Evolutionary conservation across 1,140 invertebrate genomes (phyloP).

Genomic region (Camponotus floridanus): DNA sequence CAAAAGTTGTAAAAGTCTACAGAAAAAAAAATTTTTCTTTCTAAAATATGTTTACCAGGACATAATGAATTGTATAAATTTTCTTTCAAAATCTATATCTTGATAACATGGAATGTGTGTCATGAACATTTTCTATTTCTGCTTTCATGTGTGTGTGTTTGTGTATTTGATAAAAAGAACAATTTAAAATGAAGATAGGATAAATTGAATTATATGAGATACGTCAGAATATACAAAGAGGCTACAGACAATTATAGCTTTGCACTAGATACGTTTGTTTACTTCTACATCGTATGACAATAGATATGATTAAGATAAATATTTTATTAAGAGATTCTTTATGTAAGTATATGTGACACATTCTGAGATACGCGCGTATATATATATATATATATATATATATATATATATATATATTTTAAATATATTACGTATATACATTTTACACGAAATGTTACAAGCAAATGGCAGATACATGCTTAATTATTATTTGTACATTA

Average conservation of each 20-base stretch:
- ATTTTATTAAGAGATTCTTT: conserved; percentile 37
- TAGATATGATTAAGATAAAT: conserved; percentile 46
- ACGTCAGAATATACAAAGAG: neutral
- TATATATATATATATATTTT: conserved; percentile 29
- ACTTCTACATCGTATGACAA: conserved; percentile 39
- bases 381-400: conserved; percentile 17
- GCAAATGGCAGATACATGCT: conserved; percentile 46
- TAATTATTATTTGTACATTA: conserved; percentile 53
- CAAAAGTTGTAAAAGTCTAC: neutral
- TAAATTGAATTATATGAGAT: conserved; percentile 9
- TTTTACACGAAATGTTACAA: conserved; percentile 48
- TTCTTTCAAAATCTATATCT: conserved; percentile 29
- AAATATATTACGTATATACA: conserved; percentile 40
- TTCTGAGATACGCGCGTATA: neutral
- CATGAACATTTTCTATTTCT: conserved; percentile 47
- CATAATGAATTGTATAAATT: conserved; percentile 18
- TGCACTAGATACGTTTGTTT: conserved; percentile 41
- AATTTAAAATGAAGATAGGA: conserved; percentile 17
- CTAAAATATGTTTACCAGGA: neutral
- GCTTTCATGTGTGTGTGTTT: conserved; percentile 20
- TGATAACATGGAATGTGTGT: conserved; percentile 18
- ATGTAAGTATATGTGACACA: conserved; percentile 35
- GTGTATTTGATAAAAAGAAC: conserved; percentile 16
- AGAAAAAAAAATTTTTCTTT: conserved; percentile 8
- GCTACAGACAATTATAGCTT: conserved; percentile 32